phyloP scores from a whole-genome alignment of 2,113 vertebrate species.

The Boulengeromyrus knoepffleri region DNA sequence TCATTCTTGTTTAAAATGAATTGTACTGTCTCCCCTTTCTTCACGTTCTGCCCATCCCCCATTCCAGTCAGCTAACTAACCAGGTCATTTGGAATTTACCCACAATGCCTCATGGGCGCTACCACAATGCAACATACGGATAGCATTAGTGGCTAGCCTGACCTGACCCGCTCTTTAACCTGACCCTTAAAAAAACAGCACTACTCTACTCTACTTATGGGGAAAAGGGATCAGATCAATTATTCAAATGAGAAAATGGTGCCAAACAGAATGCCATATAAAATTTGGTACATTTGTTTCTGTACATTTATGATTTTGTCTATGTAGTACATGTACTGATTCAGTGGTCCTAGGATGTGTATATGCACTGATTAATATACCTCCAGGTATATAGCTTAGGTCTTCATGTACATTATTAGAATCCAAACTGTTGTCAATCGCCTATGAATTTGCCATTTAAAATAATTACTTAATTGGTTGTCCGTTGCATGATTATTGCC shows the following conservation, averaged over 20 bases:
- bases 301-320: background rate
- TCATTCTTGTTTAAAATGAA: background rate
- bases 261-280: background rate
- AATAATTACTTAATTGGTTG: background rate
- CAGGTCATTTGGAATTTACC: constrained; percentile 28
- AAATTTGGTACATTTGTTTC: background rate
- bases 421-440: background rate
- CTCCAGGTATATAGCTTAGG: background rate
- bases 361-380: background rate
- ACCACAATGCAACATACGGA: constrained; percentile 19
- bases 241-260: background rate
- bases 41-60: background rate
- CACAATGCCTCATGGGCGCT: constrained; percentile 15
- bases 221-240: background rate
- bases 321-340: background rate
- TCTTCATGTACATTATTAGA: background rate
- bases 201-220: background rate
- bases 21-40: background rate
- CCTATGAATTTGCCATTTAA: background rate
- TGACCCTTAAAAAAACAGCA: constrained; percentile 7
- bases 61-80: constrained; percentile 5
- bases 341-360: background rate
- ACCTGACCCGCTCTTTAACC: constrained; percentile 23
- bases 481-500: background rate
- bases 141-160: constrained; percentile 16